Evolutionary conservation across 2,888 invertebrate species (phyloP).

Genomic region (Matsumyia berberina): DNA sequence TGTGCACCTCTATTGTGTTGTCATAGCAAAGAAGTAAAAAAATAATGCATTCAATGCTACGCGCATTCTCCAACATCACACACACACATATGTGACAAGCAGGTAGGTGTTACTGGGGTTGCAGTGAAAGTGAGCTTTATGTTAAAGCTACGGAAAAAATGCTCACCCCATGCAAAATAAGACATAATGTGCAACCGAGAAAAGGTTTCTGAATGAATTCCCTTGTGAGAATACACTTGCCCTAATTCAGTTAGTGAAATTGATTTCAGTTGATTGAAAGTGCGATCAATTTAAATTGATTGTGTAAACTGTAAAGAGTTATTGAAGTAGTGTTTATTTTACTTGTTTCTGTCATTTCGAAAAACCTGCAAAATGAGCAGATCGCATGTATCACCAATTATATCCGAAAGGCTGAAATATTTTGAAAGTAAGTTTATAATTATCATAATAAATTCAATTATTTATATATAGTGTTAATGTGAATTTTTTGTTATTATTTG

Average conservation of each 20-base stretch:
- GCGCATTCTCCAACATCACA: slow-evolving; percentile 63
- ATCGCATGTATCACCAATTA: slow-evolving; percentile 48
- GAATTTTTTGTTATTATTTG: too few species aligned
- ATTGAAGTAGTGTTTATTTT: slow-evolving; percentile 12
- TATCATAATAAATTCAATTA: too few species aligned
- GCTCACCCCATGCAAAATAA: slow-evolving; percentile 52
- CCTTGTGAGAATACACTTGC: slow-evolving; percentile 50
- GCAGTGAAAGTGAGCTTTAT: slow-evolving; percentile 54
- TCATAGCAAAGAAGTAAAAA: slow-evolving; percentile 41
- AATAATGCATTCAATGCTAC: slow-evolving; percentile 54
- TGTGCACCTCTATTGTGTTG: not conserved
- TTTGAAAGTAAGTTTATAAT: slow-evolving; percentile 61
- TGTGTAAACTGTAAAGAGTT: slow-evolving; percentile 18
- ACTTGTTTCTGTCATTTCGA: not conserved
- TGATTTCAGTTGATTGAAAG: slow-evolving; percentile 67
- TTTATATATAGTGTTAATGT: too few species aligned
- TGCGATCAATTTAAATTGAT: slow-evolving; percentile 33
- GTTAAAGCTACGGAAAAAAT: slow-evolving; percentile 9
- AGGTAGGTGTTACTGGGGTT: slow-evolving; percentile 55
- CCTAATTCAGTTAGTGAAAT: slow-evolving; percentile 72
- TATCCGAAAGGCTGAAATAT: slow-evolving; percentile 61
- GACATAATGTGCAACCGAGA: slow-evolving; percentile 3
- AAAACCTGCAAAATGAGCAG: slow-evolving; percentile 39
- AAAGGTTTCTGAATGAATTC: slow-evolving; percentile 60
- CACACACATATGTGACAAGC: slow-evolving; percentile 27